Evolutionary conservation across 1,140 invertebrate genomes (phyloP).

Genomic region (Carcinoscorpius rotundicauda): DNA sequence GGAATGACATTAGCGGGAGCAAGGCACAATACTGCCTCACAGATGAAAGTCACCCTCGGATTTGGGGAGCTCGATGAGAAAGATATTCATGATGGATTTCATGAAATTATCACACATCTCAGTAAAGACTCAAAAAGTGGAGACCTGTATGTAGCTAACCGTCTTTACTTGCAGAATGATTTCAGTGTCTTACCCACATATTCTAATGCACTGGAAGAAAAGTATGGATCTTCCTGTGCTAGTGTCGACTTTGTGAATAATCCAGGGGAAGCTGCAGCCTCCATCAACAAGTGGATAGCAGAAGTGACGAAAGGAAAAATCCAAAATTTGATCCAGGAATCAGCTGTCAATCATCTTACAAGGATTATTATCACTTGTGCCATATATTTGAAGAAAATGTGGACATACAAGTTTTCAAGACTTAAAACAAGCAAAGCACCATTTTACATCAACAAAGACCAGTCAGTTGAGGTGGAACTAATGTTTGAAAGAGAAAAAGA

Average conservation of each 20-base stretch:
- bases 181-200: conserved; percentile 8
- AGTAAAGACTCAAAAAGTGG: no score
- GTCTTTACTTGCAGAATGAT: conserved; percentile 19
- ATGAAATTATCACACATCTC: conserved; percentile 7
- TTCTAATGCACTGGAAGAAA: conserved; percentile 16
- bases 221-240: conserved; percentile 43
- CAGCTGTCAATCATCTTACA: conserved; percentile 24
- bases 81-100: conserved; percentile 15
- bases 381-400: conserved; percentile 32
- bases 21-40: conserved; percentile 24
- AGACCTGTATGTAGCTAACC: conserved; percentile 15
- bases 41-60: conserved; percentile 24
- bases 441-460: conserved; percentile 28
- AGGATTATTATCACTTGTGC: conserved; percentile 37
- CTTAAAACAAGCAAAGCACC: conserved; percentile 17
- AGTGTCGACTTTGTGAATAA: conserved; percentile 46
- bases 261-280: conserved; percentile 36
- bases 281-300: conserved; percentile 59
- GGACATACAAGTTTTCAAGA: conserved; percentile 35
- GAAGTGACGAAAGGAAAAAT: conserved; percentile 55
- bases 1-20: conserved; percentile 27
- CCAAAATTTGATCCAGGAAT: conserved; percentile 37
- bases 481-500: conserved; percentile 21
- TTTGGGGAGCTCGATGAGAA: conserved; percentile 14
- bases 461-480: conserved; percentile 22